Conservation (phyloP, 2,113 vertebrate genomes). For the Lepus europaeus region DNA sequence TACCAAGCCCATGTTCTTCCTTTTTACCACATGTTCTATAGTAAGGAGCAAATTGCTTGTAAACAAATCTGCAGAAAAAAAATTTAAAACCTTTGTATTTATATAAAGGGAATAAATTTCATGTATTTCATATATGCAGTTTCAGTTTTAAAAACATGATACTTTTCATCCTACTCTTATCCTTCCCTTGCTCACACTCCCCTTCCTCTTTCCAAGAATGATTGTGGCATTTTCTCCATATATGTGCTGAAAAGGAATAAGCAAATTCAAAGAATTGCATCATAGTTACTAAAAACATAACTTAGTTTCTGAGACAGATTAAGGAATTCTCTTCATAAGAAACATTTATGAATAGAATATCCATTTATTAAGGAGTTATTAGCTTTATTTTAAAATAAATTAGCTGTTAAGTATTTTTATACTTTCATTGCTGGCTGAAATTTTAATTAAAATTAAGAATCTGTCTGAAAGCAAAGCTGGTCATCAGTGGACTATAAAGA, state of each 20-base stretch:
- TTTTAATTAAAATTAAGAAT: constrained; percentile 24
- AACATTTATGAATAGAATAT: constrained; percentile 50
- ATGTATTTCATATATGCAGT: too few species aligned
- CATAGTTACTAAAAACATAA: not conserved
- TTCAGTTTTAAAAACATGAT: too few species aligned
- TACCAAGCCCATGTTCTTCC: not conserved
- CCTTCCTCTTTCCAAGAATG: not conserved
- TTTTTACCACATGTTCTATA: not conserved
- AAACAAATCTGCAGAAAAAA: constrained; percentile 29
- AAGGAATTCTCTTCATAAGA: constrained; percentile 16
- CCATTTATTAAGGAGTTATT: not conserved
- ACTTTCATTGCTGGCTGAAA: not conserved
- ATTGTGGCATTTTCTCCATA: not conserved
- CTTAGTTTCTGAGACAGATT: constrained; percentile 25
- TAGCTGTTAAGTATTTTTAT: not conserved
- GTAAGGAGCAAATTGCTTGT: not conserved
- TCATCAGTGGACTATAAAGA: not conserved
- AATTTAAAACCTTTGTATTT: not conserved
- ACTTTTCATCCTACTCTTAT: too few species aligned
- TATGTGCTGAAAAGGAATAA: not conserved
- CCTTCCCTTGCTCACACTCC: too few species aligned
- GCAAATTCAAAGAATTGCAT: constrained; percentile 22
- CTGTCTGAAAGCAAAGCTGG: not conserved
- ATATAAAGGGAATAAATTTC: too few species aligned
- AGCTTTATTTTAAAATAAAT: constrained; percentile 36